Base-by-base conservation (phyloP, 2,113 vertebrate genomes). In the Otocyon megalotis region DNA sequence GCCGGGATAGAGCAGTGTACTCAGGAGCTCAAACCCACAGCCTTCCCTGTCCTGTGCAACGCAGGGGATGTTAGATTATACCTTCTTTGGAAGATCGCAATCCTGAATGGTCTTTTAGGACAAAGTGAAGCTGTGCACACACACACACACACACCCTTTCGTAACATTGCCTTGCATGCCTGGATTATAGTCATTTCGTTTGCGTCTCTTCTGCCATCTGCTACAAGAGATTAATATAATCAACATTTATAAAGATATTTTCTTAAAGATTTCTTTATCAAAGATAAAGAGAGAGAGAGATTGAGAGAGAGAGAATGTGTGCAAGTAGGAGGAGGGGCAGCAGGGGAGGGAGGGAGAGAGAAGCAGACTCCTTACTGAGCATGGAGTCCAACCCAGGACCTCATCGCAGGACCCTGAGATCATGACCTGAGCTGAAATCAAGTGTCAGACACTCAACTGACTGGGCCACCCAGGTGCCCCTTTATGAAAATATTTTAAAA, bases 1-100 rank as follows among this genome's bases (percentile, higher is more conserved):
- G 93, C 97, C 95, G 90, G 97, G 96, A 97, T 98, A 97, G 92
- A 81, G n/a, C 28, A 86, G 5, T 22, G 19, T 54, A 19, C 48
- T 62, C 3, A 43, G 90, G 20, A 71, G 32, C 8, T 58, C 67
- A 85, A 37, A 79, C 11, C 30, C 65, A 35, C 12, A 85, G 16
- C 8, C 77, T 37, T 54, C 26, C 48, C 63, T 88, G n/a, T 81
- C 32, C 35, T 1, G 0, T 58, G 83, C 13, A 30, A 24, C 22
- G 14, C 1, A n/a, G 28, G 7, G n/a, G 15, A 32, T 72, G 16
- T 80, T 60, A 67, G 77, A 35, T 35, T 24, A 56, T 63, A 24
- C 10, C 19, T n/a, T 48, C 43, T 77, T 83, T 72, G 67, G 74
- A 58, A 97, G 35, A 22, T 54, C 17, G 80, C 22, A 28, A 37